phyloP scores from a whole-genome alignment of 2,113 vertebrate species.

The Diadophis punctatus region DNA sequence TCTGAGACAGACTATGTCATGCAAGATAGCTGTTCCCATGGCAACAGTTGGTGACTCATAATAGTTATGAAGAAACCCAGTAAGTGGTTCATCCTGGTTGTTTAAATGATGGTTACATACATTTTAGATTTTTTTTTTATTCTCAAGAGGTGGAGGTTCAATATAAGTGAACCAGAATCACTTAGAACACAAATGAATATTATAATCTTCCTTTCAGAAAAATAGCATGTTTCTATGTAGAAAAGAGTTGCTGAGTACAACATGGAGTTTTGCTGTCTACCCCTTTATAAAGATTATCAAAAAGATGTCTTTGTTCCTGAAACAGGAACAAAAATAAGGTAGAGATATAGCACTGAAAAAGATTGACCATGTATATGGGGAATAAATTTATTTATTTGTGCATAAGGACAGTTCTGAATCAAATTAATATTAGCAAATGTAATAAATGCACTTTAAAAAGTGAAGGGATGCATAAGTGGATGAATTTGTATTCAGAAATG shows the following conservation, averaged over 20 bases:
- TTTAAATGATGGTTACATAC: constrained; percentile 39
- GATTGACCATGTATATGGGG: not conserved
- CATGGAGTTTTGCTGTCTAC: not conserved
- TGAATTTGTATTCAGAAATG: not conserved
- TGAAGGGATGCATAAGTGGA: not conserved
- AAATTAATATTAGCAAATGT: not conserved
- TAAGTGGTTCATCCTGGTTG: constrained; percentile 23
- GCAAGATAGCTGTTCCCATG: constrained; percentile 44
- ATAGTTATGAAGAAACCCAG: constrained; percentile 40
- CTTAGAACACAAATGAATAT: not conserved
- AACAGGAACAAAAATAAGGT: not conserved
- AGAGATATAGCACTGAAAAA: not conserved
- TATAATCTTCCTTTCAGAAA: not conserved
- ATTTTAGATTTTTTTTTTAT: not conserved
- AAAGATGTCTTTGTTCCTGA: not conserved
- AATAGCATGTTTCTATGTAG: not conserved
- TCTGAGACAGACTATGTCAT: not conserved
- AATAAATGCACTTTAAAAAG: not conserved
- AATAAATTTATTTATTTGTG: not conserved
- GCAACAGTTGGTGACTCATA: constrained; percentile 41
- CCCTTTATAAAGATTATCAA: not conserved
- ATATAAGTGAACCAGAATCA: not conserved
- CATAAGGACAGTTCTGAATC: not conserved
- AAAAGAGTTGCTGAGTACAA: not conserved
- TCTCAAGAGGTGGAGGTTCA: not conserved